Conservation (phyloP, 2,113 vertebrate species). For the Manacus vitellinus region DNA sequence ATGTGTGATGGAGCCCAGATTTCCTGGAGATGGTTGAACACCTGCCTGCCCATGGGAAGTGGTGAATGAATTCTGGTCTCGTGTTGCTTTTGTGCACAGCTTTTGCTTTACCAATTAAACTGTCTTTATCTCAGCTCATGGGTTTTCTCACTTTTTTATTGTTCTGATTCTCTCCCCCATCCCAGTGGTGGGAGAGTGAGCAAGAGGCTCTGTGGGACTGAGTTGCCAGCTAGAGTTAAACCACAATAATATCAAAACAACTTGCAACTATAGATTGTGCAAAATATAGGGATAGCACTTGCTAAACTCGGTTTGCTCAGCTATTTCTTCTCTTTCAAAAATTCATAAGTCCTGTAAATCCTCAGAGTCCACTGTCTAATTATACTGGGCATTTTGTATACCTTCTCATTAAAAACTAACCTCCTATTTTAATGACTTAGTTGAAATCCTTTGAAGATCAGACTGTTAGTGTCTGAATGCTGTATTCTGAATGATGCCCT, state of each 20-base stretch:
- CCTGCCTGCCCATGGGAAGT: not conserved
- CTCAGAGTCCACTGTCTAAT: constrained; percentile 73
- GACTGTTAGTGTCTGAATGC: constrained; percentile 35
- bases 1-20: not conserved
- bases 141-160: not conserved
- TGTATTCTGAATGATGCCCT: constrained; percentile 42
- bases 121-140: not conserved
- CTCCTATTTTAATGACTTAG: constrained; percentile 76
- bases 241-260: constrained; percentile 14
- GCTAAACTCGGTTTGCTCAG: constrained; percentile 55
- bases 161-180: fast-evolving
- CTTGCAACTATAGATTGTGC: constrained; percentile 59
- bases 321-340: constrained; percentile 67
- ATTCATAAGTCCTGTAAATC: constrained; percentile 69
- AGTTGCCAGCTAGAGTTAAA: not conserved
- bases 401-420: constrained; percentile 77
- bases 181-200: not conserved
- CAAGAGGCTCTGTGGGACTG: not conserved
- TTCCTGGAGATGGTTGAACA: not conserved
- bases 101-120: not conserved
- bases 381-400: constrained; percentile 72
- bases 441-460: constrained; percentile 76
- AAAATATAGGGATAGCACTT: constrained; percentile 39
- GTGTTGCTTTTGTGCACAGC: not conserved
- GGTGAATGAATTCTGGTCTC: not conserved